Percentiles rank a stretch among this genome's conserved stretches.
phyloP scores from a whole-genome alignment of 1,140 invertebrate genomes.

The Heliconius hermathena region DNA sequence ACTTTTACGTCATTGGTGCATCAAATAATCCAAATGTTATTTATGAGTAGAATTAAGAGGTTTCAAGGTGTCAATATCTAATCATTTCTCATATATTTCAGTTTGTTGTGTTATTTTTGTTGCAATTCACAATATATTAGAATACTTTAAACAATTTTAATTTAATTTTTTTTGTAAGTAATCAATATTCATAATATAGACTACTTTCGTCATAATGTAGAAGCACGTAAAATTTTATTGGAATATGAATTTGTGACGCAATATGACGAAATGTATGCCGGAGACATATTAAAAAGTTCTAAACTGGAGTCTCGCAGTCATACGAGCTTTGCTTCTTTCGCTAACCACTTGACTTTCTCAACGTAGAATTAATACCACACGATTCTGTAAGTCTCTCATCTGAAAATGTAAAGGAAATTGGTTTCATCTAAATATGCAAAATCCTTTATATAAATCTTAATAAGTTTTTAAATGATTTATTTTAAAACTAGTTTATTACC shows the following conservation, averaged over 20 bases:
- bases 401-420: not conserved
- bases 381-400: not conserved
- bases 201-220: not conserved
- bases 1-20: no score
- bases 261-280: not conserved
- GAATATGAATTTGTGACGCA: not conserved
- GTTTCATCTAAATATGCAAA: not conserved
- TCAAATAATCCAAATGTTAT: no score
- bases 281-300: not conserved
- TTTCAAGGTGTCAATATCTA: no score
- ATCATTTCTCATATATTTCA: no score
- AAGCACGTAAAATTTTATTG: not conserved
- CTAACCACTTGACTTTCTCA: not conserved
- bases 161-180: no score
- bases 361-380: not conserved
- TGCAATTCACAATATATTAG: no score
- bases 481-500: not conserved
- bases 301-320: not conserved
- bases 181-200: no score
- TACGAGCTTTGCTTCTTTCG: conserved; percentile 1
- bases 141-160: no score
- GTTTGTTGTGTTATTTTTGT: no score
- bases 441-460: not conserved
- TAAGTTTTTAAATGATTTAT: not conserved
- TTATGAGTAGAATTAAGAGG: no score